Percentiles rank a stretch among this genome's conserved stretches.
Conservation (phyloP, 2,888 invertebrate genomes). For the Plutella xylostella region DNA sequence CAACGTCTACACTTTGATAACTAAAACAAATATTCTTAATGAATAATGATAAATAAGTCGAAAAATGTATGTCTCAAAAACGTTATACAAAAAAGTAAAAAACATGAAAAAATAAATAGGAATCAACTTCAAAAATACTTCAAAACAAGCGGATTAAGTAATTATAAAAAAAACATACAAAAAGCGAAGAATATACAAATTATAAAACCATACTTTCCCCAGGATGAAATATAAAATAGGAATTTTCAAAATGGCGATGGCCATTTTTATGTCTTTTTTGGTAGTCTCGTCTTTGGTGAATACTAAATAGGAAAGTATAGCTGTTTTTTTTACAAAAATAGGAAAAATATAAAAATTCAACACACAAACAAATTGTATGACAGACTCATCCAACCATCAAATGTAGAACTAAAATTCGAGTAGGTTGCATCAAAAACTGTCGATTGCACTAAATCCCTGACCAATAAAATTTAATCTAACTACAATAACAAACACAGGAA, state of each 20-base stretch:
- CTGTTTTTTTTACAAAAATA: conserved; percentile 8
- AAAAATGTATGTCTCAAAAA: conserved; percentile 35
- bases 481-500: conserved; percentile 49
- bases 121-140: conserved; percentile 57
- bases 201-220: conserved; percentile 28
- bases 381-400: conserved; percentile 7
- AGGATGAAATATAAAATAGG: conserved; percentile 44
- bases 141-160: conserved; percentile 41
- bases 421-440: neutral
- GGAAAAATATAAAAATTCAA: conserved; percentile 34
- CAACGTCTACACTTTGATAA: conserved; percentile 20
- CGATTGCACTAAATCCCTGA: conserved; percentile 11
- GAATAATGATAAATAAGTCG: conserved; percentile 5
- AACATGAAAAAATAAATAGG: conserved; percentile 45
- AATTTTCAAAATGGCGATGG: conserved; percentile 28
- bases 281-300: conserved; percentile 49
- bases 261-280: conserved; percentile 45
- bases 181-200: conserved; percentile 23
- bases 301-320: conserved; percentile 11
- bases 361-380: conserved; percentile 3
- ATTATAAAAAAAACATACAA: conserved; percentile 29
- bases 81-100: conserved; percentile 53
- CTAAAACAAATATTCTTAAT: conserved; percentile 21
- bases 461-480: conserved; percentile 23
- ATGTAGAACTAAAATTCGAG: conserved; percentile 18